Base-by-base conservation (phyloP, 1,140 invertebrate genomes). In the Brachionus paranguensis region DNA sequence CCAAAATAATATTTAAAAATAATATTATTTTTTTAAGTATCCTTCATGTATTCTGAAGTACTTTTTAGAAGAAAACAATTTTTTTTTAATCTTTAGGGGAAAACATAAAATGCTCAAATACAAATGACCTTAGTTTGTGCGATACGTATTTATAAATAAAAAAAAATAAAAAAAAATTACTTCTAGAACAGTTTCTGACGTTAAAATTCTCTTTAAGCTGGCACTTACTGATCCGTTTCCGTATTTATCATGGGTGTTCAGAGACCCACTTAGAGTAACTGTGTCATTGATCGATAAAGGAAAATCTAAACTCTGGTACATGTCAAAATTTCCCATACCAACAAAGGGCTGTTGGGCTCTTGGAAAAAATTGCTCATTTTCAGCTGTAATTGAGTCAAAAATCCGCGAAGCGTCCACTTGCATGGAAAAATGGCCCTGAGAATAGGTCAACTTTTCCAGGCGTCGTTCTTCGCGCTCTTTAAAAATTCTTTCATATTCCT, bases 401-500 rank as follows among this genome's bases (percentile, higher is more conserved):
- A 81, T 10, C 3, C 20, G 33, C 17, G 78, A 64, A 12, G 78
- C 53, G 43, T 81, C 64, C 10, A 81, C 17, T 64, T 81, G 53
- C 78, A 81, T 81, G 55, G 78, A 64, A 47, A 81, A 81, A 60
- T 64, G 20, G 20, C 78, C 78, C 53, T 81, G 93, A 1, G 96
- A 96, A 91, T 97, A 96, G 0, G 96, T 96, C 84, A 93, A 91
- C 86, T 95, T 93, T 85, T 95, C 93, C 20, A 97, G 90, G 68
- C 92, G 91, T 85, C 94, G 91, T 87, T 97, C 95, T 86, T 96
- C 95, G 86, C 92, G 89, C 87, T 95, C 93, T 86, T 86, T 87
- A 43, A 93, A 92, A 27, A 96, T 89, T 86, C 94, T 91, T 89
- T 97, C 95, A 91, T 95, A 97, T 90, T 97, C 96, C 86, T 96